Evolutionary conservation across 1,140 invertebrate species (phyloP).

Genomic region (Riptortus pedestris): DNA sequence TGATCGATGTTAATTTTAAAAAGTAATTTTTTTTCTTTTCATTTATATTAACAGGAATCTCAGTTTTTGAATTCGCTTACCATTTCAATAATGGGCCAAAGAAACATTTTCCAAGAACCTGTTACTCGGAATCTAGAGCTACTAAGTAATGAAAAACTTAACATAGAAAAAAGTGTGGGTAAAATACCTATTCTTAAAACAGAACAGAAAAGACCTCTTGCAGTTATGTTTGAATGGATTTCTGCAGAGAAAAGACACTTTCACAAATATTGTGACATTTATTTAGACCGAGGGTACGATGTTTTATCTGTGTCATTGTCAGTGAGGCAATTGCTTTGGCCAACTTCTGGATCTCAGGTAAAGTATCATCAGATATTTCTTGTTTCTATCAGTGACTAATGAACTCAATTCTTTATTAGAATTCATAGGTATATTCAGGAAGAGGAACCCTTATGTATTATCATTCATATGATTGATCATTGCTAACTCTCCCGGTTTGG

Average conservation of each 20-base stretch:
- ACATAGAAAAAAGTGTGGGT: not conserved
- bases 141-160: not conserved
- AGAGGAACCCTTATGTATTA: no score
- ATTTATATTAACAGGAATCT: no score
- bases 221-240: not conserved
- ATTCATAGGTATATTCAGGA: no score
- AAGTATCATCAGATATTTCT: no score
- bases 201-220: not conserved
- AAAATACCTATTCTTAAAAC: not conserved
- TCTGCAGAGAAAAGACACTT: not conserved
- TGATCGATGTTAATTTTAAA: no score
- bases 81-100: not conserved
- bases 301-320: not conserved
- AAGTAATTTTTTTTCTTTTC: no score
- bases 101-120: not conserved
- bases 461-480: no score
- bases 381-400: no score
- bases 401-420: no score
- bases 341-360: not conserved
- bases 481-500: no score
- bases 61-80: no score
- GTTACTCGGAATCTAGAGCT: not conserved
- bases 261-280: not conserved
- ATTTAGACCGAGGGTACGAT: not conserved
- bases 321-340: not conserved